A percentile compares a stretch with the other conserved stretches of the same genome.
Evolutionary conservation across 2,888 invertebrate species (phyloP).

Genomic region (Drosophila ezoana): DNA sequence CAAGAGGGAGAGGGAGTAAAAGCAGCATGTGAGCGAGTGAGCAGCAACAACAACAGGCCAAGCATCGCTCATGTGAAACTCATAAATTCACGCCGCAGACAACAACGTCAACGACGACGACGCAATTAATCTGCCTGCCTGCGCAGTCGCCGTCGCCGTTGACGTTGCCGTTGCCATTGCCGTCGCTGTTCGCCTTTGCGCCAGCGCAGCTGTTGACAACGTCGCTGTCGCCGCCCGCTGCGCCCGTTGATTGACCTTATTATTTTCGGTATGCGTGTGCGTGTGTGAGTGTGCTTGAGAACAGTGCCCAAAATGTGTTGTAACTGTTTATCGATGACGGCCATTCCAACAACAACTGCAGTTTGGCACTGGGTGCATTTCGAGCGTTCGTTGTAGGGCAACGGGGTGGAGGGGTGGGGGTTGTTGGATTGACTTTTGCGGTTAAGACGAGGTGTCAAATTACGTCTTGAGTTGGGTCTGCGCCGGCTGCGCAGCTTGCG

Average conservation of each 20-base stretch:
- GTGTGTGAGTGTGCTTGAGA: slow-evolving; percentile 36
- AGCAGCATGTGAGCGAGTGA: not conserved
- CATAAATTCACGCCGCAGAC: slow-evolving; percentile 73
- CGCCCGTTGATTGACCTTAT: slow-evolving; percentile 81
- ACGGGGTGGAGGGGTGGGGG: not conserved
- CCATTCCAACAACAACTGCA: slow-evolving; percentile 27
- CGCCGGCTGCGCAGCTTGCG: slow-evolving; percentile 35
- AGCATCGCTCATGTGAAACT: slow-evolving; percentile 77
- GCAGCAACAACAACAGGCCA: slow-evolving; percentile 21
- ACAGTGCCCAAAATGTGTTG: slow-evolving; percentile 54
- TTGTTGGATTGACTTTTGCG: slow-evolving; percentile 21
- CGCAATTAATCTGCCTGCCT: slow-evolving; percentile 72
- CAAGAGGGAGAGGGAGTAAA: slow-evolving; percentile 5
- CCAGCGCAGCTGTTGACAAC: slow-evolving; percentile 77
- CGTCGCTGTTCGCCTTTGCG: slow-evolving; percentile 44
- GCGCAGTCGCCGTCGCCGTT: slow-evolving; percentile 42
- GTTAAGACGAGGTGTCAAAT: slow-evolving; percentile 62
- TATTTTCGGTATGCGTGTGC: slow-evolving; percentile 63
- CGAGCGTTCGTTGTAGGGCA: no score
- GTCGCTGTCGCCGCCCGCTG: slow-evolving; percentile 73
- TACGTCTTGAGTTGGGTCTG: slow-evolving; percentile 51
- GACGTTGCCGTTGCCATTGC: slow-evolving; percentile 30
- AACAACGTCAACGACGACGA: slow-evolving; percentile 37
- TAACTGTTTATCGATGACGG: slow-evolving; percentile 70
- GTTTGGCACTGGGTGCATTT: slow-evolving; percentile 35